phyloP scores from a whole-genome alignment of 2,888 invertebrate species.

The Theodoxus fluviatilis region DNA sequence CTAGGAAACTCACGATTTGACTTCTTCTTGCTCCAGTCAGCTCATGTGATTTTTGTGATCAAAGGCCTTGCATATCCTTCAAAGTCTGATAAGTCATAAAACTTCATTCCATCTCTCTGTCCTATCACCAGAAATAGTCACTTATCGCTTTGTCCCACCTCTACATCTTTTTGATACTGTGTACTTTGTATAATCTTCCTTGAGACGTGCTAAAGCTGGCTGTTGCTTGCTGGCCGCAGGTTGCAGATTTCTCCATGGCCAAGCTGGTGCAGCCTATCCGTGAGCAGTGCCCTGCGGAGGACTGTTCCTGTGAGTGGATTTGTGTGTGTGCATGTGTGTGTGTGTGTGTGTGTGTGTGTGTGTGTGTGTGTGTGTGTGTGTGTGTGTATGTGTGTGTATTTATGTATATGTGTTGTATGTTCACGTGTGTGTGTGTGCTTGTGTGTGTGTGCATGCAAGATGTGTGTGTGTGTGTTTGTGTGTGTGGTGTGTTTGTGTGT shows the following conservation, averaged over 20 bases:
- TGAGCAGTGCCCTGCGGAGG: slow-evolving; percentile 48
- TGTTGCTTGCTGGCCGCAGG: too few species aligned
- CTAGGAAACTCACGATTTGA: too few species aligned
- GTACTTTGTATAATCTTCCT: too few species aligned
- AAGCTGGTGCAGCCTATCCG: slow-evolving; percentile 58
- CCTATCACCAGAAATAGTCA: too few species aligned
- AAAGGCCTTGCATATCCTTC: too few species aligned
- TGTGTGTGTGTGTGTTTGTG: slow-evolving; percentile 16
- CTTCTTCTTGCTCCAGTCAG: too few species aligned
- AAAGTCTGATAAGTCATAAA: too few species aligned
- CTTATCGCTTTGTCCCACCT: too few species aligned
- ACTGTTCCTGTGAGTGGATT: slow-evolving; percentile 54
- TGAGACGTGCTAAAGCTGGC: too few species aligned
- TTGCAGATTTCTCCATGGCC: slow-evolving; percentile 60
- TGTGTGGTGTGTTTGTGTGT: neutral
- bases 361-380: slow-evolving; percentile 11
- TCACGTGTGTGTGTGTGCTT: neutral
- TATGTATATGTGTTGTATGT: neutral
- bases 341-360: neutral
- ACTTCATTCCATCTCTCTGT: too few species aligned
- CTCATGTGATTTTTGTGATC: too few species aligned
- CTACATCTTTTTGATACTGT: too few species aligned
- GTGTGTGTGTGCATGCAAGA: slow-evolving; percentile 23
- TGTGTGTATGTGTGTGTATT: neutral
- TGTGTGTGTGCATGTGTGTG: neutral